phyloP scores from a whole-genome alignment of 1,140 invertebrate genomes.

The Caenorhabditis tropicalis region DNA sequence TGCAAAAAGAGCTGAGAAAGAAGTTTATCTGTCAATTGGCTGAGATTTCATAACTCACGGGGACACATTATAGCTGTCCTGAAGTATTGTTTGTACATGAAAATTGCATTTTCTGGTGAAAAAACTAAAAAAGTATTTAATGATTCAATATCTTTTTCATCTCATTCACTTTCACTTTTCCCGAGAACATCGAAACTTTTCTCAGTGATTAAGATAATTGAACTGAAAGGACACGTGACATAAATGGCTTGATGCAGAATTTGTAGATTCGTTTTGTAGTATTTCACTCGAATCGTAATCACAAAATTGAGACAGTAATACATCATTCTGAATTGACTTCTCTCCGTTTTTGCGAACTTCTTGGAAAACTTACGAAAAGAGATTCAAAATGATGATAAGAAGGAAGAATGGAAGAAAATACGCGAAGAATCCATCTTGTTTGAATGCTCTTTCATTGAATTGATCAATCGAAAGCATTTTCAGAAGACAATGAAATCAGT shows the following conservation, averaged over 20 bases:
- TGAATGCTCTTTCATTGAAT: neutral
- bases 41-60: neutral
- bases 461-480: neutral
- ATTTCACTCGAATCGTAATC: neutral
- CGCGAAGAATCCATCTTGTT: neutral
- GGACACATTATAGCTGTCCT: neutral
- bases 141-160: neutral
- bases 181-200: neutral
- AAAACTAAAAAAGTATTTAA: neutral
- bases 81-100: constrained; percentile 1
- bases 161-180: neutral
- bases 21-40: neutral
- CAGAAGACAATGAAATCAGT: neutral
- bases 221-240: neutral
- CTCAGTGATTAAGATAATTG: neutral
- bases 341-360: neutral
- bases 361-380: neutral
- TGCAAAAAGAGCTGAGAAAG: neutral
- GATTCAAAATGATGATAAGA: neutral
- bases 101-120: neutral
- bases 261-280: constrained; percentile 4
- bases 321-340: neutral
- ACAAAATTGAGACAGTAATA: neutral
- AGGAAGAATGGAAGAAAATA: neutral
- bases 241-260: neutral